phyloP scores from a whole-genome alignment of 2,888 invertebrate species.

The Nineta flava region DNA sequence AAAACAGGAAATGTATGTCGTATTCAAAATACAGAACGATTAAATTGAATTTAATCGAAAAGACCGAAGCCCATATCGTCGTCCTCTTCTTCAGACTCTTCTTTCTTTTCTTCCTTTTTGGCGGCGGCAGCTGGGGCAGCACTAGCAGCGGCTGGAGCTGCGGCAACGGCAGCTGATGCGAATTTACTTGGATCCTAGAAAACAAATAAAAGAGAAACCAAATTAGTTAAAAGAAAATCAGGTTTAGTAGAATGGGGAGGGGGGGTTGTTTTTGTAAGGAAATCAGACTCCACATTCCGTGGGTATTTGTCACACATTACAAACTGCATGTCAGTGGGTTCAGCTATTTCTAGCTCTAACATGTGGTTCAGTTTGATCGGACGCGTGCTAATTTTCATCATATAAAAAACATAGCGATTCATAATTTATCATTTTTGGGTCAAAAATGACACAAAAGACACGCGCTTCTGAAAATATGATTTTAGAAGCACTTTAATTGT shows the following conservation, averaged over 20 bases:
- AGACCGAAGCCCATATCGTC: conserved; percentile 98
- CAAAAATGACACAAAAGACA: too few relatives aligned
- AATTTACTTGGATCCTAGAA: conserved; percentile 93
- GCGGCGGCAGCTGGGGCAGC: conserved; percentile 44
- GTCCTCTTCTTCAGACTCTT: conserved; percentile 67
- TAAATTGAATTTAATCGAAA: conserved; percentile 48
- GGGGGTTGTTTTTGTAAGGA: too few relatives aligned
- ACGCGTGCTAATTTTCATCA: conserved; percentile 19
- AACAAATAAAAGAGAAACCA: conserved; percentile 17
- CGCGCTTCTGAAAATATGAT: too few relatives aligned
- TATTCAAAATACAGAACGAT: neutral
- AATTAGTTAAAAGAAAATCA: neutral
- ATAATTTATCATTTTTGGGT: too few relatives aligned
- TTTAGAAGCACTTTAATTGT: too few relatives aligned
- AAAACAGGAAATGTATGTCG: conserved; percentile 1
- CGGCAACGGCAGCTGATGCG: conserved; percentile 45
- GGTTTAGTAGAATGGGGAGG: conserved; percentile 6
- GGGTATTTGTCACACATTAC: conserved; percentile 10
- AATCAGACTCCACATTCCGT: conserved; percentile 1
- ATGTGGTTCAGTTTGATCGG: conserved; percentile 19
- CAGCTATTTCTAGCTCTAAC: conserved; percentile 30
- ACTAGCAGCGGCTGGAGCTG: conserved; percentile 42
- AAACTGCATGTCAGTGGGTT: conserved; percentile 24
- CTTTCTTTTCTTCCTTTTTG: conserved; percentile 66
- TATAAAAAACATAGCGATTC: too few relatives aligned